Base-by-base conservation (phyloP, 2,888 invertebrate species). In the Cephus rjabovi region DNA sequence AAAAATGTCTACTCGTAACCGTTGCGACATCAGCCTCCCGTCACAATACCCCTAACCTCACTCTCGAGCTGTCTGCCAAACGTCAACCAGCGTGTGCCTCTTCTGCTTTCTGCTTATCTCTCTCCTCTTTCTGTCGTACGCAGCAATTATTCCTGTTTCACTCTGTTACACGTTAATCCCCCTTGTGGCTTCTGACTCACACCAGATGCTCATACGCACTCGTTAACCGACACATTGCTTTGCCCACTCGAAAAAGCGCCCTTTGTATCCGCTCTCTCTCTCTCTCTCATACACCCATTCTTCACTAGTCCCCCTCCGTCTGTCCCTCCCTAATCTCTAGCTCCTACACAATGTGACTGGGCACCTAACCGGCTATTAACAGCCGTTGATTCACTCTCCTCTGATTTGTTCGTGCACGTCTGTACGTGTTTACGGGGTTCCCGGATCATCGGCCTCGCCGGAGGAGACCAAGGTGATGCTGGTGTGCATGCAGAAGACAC, bases 141-240 rank as follows among this genome's bases (percentile, higher is more conserved):
- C 23, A 6, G 12, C 74, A 9, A 11, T 34, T 71, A 23, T 74
- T n/a, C 1, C 74, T 40, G 35, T 74, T n/a, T 34, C 2, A 6
- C 3, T 74, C 35, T 74, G 15, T 30, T n/a, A 34, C 35, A 34
- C 74, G 74, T 74, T n/a, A 34, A 34, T 40, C 30, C 34, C 74
- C 34, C 34, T 34, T 34, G 33, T 74, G 34, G 34, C 34, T 75
- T 82, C 81, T 85, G 86, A 86, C 84, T 86, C 86, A 86, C 83
- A 84, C 84, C 86, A 86, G 86, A 86, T 86, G 86, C 83, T 85
- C 79, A 78, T 30, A 40, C 74, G 74, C 74, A 30, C 74, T 74
- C 74, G 74, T 74, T 74, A 74, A 74, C 74, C 12, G 15, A 40
- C 74, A n/a, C 74, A 34, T 30, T 12, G 23, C 12, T 40, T 34